Conservation (phyloP, 2,797 vertebrate genomes). For the Xiphophorus birchmanni region DNA sequence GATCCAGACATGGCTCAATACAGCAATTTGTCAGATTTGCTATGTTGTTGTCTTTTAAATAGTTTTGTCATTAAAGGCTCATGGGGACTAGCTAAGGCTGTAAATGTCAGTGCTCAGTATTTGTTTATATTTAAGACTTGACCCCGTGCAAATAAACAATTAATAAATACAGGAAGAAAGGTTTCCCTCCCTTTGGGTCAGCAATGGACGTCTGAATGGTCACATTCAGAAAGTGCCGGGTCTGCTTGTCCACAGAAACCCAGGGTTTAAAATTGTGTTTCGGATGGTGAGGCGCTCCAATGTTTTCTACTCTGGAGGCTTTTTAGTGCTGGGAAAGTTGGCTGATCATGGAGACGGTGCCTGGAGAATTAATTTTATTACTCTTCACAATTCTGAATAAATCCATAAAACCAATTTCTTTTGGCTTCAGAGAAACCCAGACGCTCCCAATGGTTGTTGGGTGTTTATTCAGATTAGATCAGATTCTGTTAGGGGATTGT, state of each 20-base stretch:
- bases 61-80: too few relatives aligned
- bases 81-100: too few relatives aligned
- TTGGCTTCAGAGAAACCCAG: not conserved
- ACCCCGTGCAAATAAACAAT: too few relatives aligned
- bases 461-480: not conserved
- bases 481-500: not conserved
- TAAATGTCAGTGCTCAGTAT: too few relatives aligned
- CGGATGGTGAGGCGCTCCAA: not conserved
- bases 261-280: not conserved
- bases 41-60: not conserved
- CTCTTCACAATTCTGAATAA: not conserved
- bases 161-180: too few relatives aligned
- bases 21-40: not conserved
- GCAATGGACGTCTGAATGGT: too few relatives aligned
- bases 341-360: not conserved
- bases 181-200: too few relatives aligned
- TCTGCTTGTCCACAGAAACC: not conserved
- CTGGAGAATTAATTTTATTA: not conserved
- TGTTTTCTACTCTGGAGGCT: not conserved
- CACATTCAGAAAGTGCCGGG: not conserved
- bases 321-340: not conserved
- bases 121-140: too few relatives aligned
- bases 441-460: not conserved
- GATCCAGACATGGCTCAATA: not conserved
- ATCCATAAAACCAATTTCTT: not conserved